These are phyloP conservation scores for Lanius ludovicianus DNA, from an alignment of 2,113 vertebrate species.

Conservation along the genomic window DNA sequence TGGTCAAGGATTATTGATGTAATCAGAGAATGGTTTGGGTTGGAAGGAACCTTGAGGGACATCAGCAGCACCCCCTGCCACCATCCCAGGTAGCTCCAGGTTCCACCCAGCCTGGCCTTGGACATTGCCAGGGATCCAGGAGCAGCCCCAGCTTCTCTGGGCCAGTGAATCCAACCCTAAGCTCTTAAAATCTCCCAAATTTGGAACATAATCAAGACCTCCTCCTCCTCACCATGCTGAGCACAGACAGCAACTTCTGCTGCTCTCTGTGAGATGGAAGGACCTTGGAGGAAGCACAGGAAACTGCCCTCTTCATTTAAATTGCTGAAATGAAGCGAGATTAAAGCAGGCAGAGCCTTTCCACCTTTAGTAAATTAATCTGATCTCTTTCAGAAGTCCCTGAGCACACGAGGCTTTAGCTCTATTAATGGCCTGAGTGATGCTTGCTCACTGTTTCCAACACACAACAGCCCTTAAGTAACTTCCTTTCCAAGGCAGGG, in stretches of 20 bases:
- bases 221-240: rapidly evolving
- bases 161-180: background rate
- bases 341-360: conserved; percentile 26
- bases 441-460: background rate
- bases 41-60: background rate
- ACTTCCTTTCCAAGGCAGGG: background rate
- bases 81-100: background rate
- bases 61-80: background rate
- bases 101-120: background rate
- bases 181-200: background rate
- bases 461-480: background rate
- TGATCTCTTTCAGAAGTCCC: background rate
- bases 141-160: background rate
- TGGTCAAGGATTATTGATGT: background rate
- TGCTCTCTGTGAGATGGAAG: rapidly evolving
- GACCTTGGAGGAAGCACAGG: background rate
- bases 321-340: background rate
- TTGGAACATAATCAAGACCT: background rate
- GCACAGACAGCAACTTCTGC: background rate
- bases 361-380: conserved; percentile 39
- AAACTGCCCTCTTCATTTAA: background rate
- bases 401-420: background rate
- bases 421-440: background rate
- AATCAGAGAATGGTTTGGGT: background rate
- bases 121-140: background rate